phyloP scores from a whole-genome alignment of 2,888 invertebrate genomes.

The Phalera bucephala region DNA sequence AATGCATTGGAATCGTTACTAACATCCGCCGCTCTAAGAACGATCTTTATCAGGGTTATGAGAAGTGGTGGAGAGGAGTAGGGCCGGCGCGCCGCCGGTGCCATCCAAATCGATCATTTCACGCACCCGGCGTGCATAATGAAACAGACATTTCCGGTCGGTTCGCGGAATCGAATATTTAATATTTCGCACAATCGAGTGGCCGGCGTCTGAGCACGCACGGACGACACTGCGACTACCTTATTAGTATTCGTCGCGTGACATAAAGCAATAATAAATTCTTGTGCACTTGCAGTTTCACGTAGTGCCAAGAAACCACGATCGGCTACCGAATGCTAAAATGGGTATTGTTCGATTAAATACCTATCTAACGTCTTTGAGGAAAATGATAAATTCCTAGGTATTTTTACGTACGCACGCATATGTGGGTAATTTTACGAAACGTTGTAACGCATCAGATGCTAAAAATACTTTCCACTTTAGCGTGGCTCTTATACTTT shows the following conservation, averaged over 20 bases:
- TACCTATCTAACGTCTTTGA: conserved; percentile 30
- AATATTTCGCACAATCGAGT: conserved; percentile 61
- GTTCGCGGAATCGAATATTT: conserved; percentile 70
- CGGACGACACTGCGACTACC: conserved; percentile 47
- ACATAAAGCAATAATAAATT: conserved; percentile 70
- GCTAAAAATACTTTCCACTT: too few species aligned
- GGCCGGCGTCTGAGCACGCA: conserved; percentile 53
- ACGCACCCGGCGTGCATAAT: conserved; percentile 71
- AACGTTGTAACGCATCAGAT: too few species aligned
- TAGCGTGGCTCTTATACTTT: too few species aligned
- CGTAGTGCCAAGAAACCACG: conserved; percentile 73
- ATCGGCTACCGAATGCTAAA: conserved; percentile 72
- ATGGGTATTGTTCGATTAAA: conserved; percentile 56
- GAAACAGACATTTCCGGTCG: conserved; percentile 72
- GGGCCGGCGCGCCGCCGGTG: conserved; percentile 37
- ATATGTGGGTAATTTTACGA: not conserved
- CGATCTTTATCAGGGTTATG: conserved; percentile 57
- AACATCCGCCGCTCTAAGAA: conserved; percentile 41
- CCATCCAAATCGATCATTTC: conserved; percentile 70
- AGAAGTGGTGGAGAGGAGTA: conserved; percentile 42
- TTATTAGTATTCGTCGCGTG: conserved; percentile 73
- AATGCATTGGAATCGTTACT: conserved; percentile 31
- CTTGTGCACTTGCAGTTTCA: conserved; percentile 81
- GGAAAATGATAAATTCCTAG: conserved; percentile 28
- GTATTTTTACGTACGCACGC: conserved; percentile 5